Base-by-base conservation (phyloP, 1,140 invertebrate genomes). In the Cydia pomonella region DNA sequence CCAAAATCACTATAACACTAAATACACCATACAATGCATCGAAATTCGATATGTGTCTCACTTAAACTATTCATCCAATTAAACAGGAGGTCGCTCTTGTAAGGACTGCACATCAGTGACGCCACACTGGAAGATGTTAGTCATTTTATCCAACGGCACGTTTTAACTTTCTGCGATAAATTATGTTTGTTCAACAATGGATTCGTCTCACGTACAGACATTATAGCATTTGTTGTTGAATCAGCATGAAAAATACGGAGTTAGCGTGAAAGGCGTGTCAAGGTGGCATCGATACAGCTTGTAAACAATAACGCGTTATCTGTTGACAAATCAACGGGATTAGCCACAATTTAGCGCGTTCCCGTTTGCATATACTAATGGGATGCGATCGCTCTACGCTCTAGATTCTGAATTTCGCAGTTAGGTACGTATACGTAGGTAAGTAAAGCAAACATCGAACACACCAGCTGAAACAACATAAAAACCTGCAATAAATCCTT, bases 181-280 rank as follows among this genome's bases (percentile, higher is more conserved):
- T 85, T 79, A 29, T 85, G 88, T 91, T 92, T 84, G 85, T 82
- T 87, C 81, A 89, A 92, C 87, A 90, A 75, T 73, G 75, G 76
- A 82, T 90, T 87, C 75, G 84, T 86, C 85, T 86, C 88, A 92
- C 87, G 87, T 90, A 85, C 77, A 80, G 79, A 77, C 74, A 71
- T 75, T 75, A 59, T 69, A 76, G 74, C 64, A 50, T 50, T 66
- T 73, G 44, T 62, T 76, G 44, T 73, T 69, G 63, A 73, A 72
- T 73, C 16, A 59, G 53, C 53, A 59, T 59, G 53, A 2, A 59
- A 59, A 73, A n/a, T 78, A 72, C 74, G 62, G 64, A 74, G n/a
- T 38, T 38, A 38, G 64, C 64, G 29, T 69, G 64, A 69, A 69
- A 38, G n/a, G 27, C n/a, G 29, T 69, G 64, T 69, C 29, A 69